phyloP scores from a whole-genome alignment of 2,888 invertebrate genomes.

The Vesta saturnalis region DNA sequence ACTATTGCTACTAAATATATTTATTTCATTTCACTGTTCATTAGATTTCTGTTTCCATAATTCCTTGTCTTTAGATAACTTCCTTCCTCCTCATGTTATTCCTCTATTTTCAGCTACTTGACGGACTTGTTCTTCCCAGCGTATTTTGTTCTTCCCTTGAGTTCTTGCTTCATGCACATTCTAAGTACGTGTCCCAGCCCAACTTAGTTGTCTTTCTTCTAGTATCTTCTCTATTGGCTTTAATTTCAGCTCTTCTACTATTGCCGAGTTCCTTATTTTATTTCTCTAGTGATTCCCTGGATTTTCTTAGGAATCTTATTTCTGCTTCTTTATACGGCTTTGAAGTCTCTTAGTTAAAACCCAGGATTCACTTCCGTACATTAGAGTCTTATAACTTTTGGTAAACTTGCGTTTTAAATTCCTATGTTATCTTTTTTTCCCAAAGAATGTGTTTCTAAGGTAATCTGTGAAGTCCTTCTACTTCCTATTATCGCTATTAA shows the following conservation, averaged over 20 bases:
- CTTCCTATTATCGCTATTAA: no score
- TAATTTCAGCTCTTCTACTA: conserved; percentile 13
- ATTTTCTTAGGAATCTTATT: conserved; percentile 16
- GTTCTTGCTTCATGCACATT: conserved; percentile 12
- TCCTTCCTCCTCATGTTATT: conserved; percentile 11
- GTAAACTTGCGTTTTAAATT: conserved; percentile 15
- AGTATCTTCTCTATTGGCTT: no score
- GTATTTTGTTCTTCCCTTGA: no score
- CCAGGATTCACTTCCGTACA: conserved; percentile 2
- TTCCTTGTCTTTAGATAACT: background rate
- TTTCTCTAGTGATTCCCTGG: conserved; percentile 14
- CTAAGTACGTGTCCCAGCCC: background rate
- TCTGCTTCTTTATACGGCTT: conserved; percentile 13
- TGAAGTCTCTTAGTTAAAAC: conserved; percentile 9
- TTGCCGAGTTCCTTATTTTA: conserved; percentile 10
- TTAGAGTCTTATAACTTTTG: conserved; percentile 18
- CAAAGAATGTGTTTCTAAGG: conserved; percentile 9
- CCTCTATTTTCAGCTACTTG: conserved; percentile 17
- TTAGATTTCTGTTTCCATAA: no score
- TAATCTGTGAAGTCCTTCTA: background rate
- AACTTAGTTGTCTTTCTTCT: background rate
- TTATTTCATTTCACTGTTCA: no score
- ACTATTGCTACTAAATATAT: no score
- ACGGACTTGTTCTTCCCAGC: conserved; percentile 14
- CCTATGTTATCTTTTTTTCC: conserved; percentile 10